Evolutionary conservation across 2,888 invertebrate species (phyloP), one percentile per base, ranked within the genome.

Genomic region (Cephonodes hylas): DNA sequence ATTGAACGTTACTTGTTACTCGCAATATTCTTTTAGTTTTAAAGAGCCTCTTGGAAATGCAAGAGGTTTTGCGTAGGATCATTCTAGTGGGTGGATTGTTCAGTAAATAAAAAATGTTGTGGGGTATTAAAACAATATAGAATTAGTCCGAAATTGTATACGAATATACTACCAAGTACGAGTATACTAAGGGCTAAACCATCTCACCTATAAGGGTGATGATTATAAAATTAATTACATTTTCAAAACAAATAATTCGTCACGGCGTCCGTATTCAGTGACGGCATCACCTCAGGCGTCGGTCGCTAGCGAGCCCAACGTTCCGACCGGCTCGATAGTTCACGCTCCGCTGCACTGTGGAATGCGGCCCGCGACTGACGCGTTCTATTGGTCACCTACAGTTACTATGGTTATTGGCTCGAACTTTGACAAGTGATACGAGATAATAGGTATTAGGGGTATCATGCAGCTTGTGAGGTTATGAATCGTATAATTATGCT

Each of bases 321-420:
- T 73, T 70, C 74, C 70, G 42, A 63, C 48, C 66, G 69, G 72
- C 72, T 68, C 73, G 71, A 78, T 76, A 77, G 79, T 79, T 79
- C 80, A 75, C 79, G 72, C 79, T 71, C 64, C 71, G 63, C 60
- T 67, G 72, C 69, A 66, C 64, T 61, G 67, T 57, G 71, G 75
- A 73, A 77, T 75, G 71, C 65, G 59, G 44, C 60, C 57, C 53
- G 18, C 18, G 53, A 53, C 15, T 27, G 22, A 58, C 59, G 58
- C 63, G 48, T 66, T 66, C 66, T 62, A 31, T 66, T 42, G 71
- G 70, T 66, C 61, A 45, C 60, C 23, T 34, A 58, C 20, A 58
- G 42, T n/a, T 6, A n/a, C 38, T 42, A 42, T 23, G 34, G 10
- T 0, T n/a, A 58, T 57, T 42, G 23, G 23, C 38, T 58, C 58